Percentiles rank a stretch among this genome's conserved stretches.
phyloP scores from a whole-genome alignment of 2,797 vertebrate species.

The Smutsia gigantea region DNA sequence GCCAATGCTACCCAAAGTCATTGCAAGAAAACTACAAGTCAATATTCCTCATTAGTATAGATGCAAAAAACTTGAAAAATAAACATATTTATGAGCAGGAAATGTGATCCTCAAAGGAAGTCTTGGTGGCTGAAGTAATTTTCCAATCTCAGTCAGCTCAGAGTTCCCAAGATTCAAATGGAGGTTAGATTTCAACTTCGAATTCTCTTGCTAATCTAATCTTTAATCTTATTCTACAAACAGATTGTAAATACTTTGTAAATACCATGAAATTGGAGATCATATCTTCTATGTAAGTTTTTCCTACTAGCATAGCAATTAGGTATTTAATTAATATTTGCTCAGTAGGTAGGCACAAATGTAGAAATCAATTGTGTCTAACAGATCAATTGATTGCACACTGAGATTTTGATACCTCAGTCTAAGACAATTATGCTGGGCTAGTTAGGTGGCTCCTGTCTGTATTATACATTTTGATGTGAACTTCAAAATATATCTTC shows the following conservation, averaged over 20 bases:
- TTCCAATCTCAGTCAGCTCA: background rate
- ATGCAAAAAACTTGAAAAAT: background rate
- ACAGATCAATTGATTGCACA: background rate
- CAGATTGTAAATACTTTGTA: background rate
- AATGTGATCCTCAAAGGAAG: background rate
- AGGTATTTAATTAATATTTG: slow-evolving; percentile 1
- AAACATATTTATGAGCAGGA: background rate
- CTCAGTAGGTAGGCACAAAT: background rate
- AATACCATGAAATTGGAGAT: background rate
- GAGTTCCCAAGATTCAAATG: background rate
- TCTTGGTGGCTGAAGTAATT: background rate
- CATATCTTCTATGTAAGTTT: background rate
- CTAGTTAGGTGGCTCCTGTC: background rate
- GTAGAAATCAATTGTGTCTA: background rate
- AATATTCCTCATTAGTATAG: background rate
- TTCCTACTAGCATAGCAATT: background rate
- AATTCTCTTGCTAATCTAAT: background rate
- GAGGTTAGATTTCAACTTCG: background rate
- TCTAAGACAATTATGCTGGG: background rate
- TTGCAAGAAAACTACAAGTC: background rate
- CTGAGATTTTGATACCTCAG: background rate
- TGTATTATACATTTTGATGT: background rate
- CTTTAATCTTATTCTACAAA: slow-evolving; percentile 11
- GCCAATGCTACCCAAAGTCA: background rate
- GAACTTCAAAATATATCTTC: background rate